Base-by-base conservation (phyloP, 2,113 vertebrate genomes). In the Urocolius indicus region DNA sequence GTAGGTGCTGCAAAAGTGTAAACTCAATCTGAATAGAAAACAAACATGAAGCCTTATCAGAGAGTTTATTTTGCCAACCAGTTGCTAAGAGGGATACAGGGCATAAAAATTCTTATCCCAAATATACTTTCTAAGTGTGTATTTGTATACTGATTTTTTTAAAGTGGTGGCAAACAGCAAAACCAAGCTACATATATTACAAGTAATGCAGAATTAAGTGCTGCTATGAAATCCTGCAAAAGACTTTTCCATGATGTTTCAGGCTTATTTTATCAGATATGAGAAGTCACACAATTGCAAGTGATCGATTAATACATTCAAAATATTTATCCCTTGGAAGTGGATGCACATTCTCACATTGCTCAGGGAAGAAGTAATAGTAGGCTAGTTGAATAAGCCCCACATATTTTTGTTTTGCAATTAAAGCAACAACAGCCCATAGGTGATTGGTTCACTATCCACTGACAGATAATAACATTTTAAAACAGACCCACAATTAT, bases 401-500 rank as follows among this genome's bases (percentile, higher is more conserved):
- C 27, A 62, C 1, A 5, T 59, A 68, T 85, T 71, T 79, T 45
- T 15, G 8, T 73, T 90, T 84, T 89, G 63, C 16, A 65, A 23
- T 30, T 81, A 5, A 27, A 66, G 18, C 34, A 41, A 41, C 32
- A 69, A 24, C n/a, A 89, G 46, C 36, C 23, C 23, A 8, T 22
- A 85, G 34, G 36, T 52, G 62, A 36, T 8, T 65, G 5, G 13
- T 85, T 93, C 38, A 26, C 30, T 54, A 19, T 88, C 58, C 16
- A 24, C 45, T 66, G 55, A 46, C 51, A 62, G 45, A 88, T 90
- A 75, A 52, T 13, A 72, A 65, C 7, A 10, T 65, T 89, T 90
- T 62, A 94, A 96, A 94, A 94, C 83, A 92, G 34, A 57, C 27
- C 77, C 54, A 24, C 20, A 82, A 14, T 80, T 34, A 38, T 14